phyloP scores from a whole-genome alignment of 2,113 vertebrate species.

The Paracanthobrama guichenoti region DNA sequence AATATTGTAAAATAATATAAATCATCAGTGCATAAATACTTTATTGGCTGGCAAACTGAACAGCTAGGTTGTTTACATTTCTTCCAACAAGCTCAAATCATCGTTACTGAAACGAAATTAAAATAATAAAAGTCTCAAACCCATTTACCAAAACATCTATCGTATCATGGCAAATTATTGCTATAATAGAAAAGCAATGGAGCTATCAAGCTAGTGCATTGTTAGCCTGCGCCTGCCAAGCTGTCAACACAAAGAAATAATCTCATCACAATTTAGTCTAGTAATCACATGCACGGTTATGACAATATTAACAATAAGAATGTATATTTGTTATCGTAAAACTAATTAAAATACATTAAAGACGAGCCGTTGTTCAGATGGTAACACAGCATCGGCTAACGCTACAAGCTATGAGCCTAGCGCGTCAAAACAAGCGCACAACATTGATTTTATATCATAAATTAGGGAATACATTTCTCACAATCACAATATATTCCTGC shows the following conservation, averaged over 20 bases:
- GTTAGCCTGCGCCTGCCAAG: constrained; percentile 37
- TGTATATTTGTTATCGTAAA: background rate
- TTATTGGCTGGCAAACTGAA: background rate
- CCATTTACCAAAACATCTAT: background rate
- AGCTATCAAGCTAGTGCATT: constrained; percentile 34
- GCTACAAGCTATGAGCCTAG: constrained; percentile 4
- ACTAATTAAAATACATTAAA: background rate
- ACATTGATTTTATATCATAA: background rate
- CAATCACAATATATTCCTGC: background rate
- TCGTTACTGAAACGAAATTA: background rate
- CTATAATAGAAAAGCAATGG: background rate
- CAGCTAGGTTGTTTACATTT: constrained; percentile 6
- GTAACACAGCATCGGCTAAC: constrained; percentile 21
- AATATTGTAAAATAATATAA: background rate
- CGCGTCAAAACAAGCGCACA: constrained; percentile 9
- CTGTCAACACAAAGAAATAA: constrained; percentile 39
- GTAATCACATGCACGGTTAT: background rate
- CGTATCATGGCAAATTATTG: background rate
- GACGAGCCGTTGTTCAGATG: background rate
- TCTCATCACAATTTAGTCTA: background rate
- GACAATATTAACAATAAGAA: background rate
- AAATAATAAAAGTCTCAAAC: background rate
- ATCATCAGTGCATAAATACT: background rate
- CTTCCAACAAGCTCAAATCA: background rate
- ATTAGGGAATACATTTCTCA: background rate